phyloP scores from a whole-genome alignment of 2,113 vertebrate species.

The Toxostoma redivivum region DNA sequence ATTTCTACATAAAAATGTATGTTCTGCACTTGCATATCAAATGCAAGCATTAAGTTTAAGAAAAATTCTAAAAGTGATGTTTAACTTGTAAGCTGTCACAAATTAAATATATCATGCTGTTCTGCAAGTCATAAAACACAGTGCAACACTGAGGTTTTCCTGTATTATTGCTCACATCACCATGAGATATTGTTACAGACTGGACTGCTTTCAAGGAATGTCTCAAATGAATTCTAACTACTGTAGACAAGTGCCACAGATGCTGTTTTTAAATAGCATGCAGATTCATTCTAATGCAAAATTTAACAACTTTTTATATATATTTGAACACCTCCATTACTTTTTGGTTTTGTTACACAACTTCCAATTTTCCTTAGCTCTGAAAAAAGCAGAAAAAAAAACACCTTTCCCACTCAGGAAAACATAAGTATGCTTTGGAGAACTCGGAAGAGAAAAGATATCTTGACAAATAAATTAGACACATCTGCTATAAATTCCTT shows the following conservation, averaged over 20 bases:
- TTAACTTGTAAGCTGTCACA: constrained; percentile 27
- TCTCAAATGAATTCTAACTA: constrained; percentile 14
- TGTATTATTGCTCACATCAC: constrained; percentile 33
- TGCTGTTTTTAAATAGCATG: neutral
- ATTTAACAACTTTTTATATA: neutral
- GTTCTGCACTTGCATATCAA: neutral
- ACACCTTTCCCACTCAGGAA: neutral
- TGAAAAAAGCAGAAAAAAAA: neutral
- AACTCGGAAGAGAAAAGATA: neutral
- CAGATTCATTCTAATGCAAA: neutral
- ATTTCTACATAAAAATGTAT: constrained; percentile 44
- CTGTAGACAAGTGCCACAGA: neutral
- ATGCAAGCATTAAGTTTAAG: neutral
- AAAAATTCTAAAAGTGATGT: constrained; percentile 12
- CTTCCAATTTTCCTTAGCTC: neutral
- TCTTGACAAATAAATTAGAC: neutral
- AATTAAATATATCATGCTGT: constrained; percentile 38
- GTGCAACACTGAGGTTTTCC: neutral
- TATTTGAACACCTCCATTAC: neutral
- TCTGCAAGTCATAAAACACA: constrained; percentile 28
- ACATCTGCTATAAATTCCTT: neutral
- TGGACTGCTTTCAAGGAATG: neutral
- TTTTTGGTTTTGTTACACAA: neutral
- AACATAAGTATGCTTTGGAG: neutral
- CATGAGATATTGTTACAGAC: constrained; percentile 31